Conservation (phyloP, 2,113 vertebrate genomes). For the Orycteropus afer region DNA sequence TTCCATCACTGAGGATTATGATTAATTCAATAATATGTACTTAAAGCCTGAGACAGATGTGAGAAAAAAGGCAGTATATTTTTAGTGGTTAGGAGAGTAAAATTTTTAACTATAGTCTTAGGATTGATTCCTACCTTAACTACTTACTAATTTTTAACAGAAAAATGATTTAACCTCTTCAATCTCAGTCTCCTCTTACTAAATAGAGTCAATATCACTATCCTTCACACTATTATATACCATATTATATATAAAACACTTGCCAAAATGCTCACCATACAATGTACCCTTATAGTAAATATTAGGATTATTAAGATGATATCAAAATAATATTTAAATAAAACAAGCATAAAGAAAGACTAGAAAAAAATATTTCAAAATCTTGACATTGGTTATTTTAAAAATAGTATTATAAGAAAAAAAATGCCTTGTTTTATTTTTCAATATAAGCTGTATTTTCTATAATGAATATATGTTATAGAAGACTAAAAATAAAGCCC, state of each 20-base stretch:
- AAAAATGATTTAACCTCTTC: slow-evolving; percentile 39
- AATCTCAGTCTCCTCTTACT: not conserved
- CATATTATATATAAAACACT: not conserved
- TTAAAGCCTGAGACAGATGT: not conserved
- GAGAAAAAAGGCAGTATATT: not conserved
- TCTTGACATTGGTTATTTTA: slow-evolving; percentile 9
- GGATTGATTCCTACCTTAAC: not conserved
- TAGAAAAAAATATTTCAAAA: slow-evolving; percentile 17
- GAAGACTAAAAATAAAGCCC: not conserved
- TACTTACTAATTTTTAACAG: slow-evolving; percentile 3
- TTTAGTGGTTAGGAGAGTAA: not conserved
- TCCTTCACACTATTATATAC: not conserved
- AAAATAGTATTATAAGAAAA: not conserved
- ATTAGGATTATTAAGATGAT: not conserved
- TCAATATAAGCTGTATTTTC: not conserved
- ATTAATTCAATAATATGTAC: not conserved
- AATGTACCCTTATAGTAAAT: not conserved
- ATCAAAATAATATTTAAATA: slow-evolving; percentile 19
- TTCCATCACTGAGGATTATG: not conserved
- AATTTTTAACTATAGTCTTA: not conserved
- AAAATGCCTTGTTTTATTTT: not conserved
- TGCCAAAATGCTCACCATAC: not conserved
- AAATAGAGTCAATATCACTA: not conserved
- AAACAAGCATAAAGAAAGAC: not conserved
- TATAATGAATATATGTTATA: not conserved